These are phyloP conservation scores for Eremobia ochroleuca DNA, from an alignment of 2,888 invertebrate genomes.

Conservation along the genomic window DNA sequence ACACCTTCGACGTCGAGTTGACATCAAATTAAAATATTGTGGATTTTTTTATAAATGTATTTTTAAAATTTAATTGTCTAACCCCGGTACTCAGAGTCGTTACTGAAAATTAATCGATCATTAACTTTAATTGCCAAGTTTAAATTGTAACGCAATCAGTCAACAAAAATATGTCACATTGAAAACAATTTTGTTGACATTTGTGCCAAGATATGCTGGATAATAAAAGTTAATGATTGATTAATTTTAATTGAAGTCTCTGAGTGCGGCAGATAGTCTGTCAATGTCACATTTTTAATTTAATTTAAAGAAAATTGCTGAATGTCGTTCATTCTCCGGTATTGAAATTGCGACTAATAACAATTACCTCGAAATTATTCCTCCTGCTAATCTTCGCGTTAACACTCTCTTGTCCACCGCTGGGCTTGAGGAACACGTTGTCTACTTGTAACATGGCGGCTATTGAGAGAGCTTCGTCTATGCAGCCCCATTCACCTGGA, in stretches of 20 bases:
- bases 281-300: background rate
- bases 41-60: no score
- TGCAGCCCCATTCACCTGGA: conserved; percentile 96
- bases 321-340: background rate
- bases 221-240: no score
- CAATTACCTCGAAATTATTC: conserved; percentile 93
- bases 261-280: no score
- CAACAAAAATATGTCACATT: no score
- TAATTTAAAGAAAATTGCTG: background rate
- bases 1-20: background rate
- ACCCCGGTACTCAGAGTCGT: no score
- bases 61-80: no score
- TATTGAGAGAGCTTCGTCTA: conserved; percentile 97
- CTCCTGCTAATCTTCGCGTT: conserved; percentile 94
- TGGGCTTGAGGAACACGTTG: conserved; percentile 95
- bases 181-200: no score
- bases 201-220: no score
- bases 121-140: no score
- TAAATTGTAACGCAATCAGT: no score
- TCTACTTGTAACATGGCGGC: conserved; percentile 99
- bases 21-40: background rate
- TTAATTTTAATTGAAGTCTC: no score
- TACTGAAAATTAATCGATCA: no score
- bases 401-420: conserved; percentile 93
- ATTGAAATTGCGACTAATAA: background rate